phyloP scores from a whole-genome alignment of 1,140 invertebrate species.

The Cyclina sinensis region DNA sequence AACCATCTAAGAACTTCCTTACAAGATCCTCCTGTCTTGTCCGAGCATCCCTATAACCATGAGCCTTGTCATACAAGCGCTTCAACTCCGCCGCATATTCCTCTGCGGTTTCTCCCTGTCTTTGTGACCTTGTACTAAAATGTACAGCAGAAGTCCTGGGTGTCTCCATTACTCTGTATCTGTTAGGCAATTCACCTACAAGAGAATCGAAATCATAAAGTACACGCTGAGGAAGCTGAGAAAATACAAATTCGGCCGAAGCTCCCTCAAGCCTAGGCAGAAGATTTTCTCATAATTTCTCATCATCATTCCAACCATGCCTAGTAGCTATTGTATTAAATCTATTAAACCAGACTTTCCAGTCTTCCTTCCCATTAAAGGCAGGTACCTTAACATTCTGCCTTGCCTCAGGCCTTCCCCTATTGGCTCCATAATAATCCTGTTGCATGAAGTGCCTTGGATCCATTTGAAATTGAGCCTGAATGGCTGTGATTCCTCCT shows the following conservation, averaged over 20 bases:
- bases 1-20: not conserved
- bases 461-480: too few relatives aligned
- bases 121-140: not conserved
- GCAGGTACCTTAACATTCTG: not conserved
- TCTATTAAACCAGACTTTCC: constrained; percentile 38
- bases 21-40: not conserved
- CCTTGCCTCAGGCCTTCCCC: too few relatives aligned
- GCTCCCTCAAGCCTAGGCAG: constrained; percentile 4
- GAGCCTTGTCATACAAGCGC: not conserved
- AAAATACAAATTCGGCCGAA: not conserved
- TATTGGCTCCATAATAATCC: too few relatives aligned
- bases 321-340: constrained; percentile 6
- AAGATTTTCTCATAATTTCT: constrained; percentile 14
- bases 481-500: too few relatives aligned
- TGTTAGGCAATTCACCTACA: not conserved
- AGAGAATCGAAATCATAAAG: not conserved
- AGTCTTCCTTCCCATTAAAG: constrained; percentile 31
- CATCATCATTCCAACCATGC: constrained; percentile 5
- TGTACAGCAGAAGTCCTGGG: not conserved
- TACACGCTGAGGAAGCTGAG: not conserved
- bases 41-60: not conserved
- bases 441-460: too few relatives aligned
- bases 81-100: not conserved
- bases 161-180: constrained; percentile 1
- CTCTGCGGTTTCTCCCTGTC: not conserved